Conservation (phyloP, 2,797 vertebrate species). For the Muscicapa comitata region DNA sequence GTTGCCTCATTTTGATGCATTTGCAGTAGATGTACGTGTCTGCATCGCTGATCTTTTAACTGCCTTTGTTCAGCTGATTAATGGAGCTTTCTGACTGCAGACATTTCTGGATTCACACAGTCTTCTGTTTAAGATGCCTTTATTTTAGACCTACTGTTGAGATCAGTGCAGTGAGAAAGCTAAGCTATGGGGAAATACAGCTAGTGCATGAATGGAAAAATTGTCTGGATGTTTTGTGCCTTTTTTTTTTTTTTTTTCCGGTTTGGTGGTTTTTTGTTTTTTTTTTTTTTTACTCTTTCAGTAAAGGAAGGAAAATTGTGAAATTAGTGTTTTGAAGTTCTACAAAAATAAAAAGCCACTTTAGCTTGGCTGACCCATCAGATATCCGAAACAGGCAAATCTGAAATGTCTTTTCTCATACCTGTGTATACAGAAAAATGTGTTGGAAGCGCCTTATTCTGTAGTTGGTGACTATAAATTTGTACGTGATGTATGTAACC, state of each 20-base stretch:
- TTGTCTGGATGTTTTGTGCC: not conserved
- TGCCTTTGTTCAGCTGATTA: constrained; percentile 72
- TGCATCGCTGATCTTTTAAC: constrained; percentile 66
- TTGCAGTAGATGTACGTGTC: constrained; percentile 58
- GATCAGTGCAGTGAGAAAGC: not conserved
- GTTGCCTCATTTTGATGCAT: constrained; percentile 67
- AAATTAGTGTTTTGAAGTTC: not conserved
- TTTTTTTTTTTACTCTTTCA: not conserved
- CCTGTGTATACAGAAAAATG: not conserved
- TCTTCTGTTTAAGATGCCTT: constrained; percentile 28
- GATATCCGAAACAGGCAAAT: not conserved
- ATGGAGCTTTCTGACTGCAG: constrained; percentile 64
- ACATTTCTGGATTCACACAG: constrained; percentile 37
- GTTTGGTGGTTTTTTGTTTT: not conserved
- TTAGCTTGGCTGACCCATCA: not conserved
- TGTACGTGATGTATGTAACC: not conserved
- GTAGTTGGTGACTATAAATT: not conserved
- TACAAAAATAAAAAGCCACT: not conserved
- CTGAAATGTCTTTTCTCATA: not conserved
- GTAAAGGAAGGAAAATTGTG: not conserved
- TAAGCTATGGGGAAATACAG: not conserved
- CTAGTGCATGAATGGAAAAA: not conserved
- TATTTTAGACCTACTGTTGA: constrained; percentile 43
- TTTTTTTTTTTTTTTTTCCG: not conserved
- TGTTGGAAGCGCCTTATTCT: not conserved